These are phyloP conservation scores for Tridacna crocea DNA, from an alignment of 2,888 invertebrate genomes.

Conservation along the genomic window DNA sequence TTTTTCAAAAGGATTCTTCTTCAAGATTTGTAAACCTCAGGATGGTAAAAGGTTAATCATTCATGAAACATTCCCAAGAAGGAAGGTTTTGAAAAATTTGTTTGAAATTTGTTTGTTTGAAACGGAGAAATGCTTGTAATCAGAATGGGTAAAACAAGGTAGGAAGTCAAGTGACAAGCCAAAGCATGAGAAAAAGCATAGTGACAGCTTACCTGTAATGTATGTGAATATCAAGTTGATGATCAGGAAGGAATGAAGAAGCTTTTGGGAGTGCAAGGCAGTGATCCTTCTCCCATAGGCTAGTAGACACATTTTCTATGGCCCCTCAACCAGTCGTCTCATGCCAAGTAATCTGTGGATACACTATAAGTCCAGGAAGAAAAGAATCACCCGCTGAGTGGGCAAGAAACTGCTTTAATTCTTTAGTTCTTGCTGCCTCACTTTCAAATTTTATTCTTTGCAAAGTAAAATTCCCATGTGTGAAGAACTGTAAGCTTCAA, in stretches of 20 bases:
- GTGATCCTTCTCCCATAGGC: slow-evolving; percentile 38
- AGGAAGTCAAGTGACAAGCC: too few species aligned
- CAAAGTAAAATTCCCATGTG: too few species aligned
- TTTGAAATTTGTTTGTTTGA: too few species aligned
- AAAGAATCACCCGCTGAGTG: not conserved
- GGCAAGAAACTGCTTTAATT: not conserved
- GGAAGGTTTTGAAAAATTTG: not conserved
- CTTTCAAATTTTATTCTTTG: not conserved
- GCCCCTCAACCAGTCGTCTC: not conserved
- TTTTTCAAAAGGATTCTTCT: too few species aligned
- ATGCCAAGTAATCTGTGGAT: not conserved
- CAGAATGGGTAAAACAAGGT: too few species aligned
- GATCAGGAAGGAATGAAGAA: slow-evolving; percentile 12
- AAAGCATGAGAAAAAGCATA: too few species aligned
- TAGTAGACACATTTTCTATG: slow-evolving; percentile 36
- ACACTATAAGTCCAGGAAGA: not conserved
- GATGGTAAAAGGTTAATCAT: not conserved
- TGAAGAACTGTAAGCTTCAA: too few species aligned
- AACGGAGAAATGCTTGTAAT: too few species aligned
- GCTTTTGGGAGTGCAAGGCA: slow-evolving; percentile 34
- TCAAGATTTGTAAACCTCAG: too few species aligned
- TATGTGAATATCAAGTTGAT: not conserved
- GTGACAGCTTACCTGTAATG: slow-evolving; percentile 14
- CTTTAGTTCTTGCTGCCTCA: not conserved
- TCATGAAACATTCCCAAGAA: not conserved